Evolutionary conservation across 2,888 invertebrate species (phyloP).

Genomic region (Caenorhabditis angaria): DNA sequence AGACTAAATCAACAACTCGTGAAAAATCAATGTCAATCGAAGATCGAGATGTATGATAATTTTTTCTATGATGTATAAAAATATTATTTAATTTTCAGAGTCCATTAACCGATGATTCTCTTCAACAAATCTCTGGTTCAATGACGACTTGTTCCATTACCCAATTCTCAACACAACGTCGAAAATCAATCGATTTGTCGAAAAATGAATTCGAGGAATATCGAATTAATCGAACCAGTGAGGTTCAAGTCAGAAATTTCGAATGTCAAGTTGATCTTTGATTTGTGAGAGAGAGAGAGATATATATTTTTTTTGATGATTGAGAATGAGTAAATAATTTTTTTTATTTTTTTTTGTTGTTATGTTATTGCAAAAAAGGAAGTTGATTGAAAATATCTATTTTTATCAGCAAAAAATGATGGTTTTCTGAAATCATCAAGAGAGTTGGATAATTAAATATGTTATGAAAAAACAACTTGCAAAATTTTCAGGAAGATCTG

Average conservation of each 20-base stretch:
- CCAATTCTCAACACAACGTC: not conserved
- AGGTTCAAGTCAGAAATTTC: not conserved
- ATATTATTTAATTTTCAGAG: not conserved
- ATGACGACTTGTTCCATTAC: constrained; percentile 1
- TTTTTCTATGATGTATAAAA: not conserved
- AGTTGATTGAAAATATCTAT: too few relatives aligned
- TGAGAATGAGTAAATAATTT: not conserved
- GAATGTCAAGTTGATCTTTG: constrained; percentile 2
- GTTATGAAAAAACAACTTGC: too few relatives aligned
- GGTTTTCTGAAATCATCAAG: too few relatives aligned
- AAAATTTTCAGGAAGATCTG: too few relatives aligned
- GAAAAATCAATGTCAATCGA: not conserved
- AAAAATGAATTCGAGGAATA: not conserved
- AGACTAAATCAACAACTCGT: not conserved
- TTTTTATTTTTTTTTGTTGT: not conserved
- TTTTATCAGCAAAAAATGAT: too few relatives aligned
- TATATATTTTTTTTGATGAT: not conserved
- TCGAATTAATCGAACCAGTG: not conserved
- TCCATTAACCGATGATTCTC: constrained; percentile 2
- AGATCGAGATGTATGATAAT: not conserved
- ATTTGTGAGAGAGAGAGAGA: too few relatives aligned
- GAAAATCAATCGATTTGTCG: constrained; percentile 3
- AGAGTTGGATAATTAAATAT: too few relatives aligned
- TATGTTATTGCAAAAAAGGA: too few relatives aligned
- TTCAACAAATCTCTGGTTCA: not conserved